Percentiles rank a stretch among this genome's conserved stretches.
Evolutionary conservation across 2,797 vertebrate genomes (phyloP).

Genomic region (Lepilemur septentrionalis): DNA sequence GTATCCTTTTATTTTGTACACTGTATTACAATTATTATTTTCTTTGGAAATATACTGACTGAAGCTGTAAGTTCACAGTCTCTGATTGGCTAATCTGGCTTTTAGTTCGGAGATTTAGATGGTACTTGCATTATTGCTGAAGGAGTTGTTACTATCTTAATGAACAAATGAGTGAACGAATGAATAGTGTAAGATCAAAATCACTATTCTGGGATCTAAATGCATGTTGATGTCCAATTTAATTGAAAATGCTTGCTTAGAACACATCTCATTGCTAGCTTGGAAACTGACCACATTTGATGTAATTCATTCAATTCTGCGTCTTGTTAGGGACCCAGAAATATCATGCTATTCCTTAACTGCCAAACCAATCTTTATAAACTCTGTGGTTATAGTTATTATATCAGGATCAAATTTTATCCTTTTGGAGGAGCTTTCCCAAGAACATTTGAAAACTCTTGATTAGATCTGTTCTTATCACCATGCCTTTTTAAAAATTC

Average conservation of each 20-base stretch:
- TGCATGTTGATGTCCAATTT: neutral
- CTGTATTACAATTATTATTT: neutral
- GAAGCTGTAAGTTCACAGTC: neutral
- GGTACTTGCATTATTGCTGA: neutral
- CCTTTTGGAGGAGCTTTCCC: neutral
- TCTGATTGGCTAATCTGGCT: neutral
- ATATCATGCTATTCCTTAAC: neutral
- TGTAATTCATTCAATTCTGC: neutral
- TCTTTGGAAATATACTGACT: neutral
- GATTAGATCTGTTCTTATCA: neutral
- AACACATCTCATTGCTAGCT: neutral
- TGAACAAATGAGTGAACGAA: neutral
- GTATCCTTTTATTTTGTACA: neutral
- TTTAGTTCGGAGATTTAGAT: neutral
- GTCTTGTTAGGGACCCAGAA: constrained; percentile 1
- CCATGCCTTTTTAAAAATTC: neutral
- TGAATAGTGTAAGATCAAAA: neutral
- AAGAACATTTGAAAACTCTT: constrained; percentile 4
- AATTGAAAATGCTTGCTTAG: constrained; percentile 12
- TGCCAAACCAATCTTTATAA: neutral
- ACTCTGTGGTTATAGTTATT: neutral
- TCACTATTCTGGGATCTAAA: neutral
- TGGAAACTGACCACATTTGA: neutral
- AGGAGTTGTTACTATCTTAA: neutral
- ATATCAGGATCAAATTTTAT: neutral